phyloP scores from a whole-genome alignment of 1,140 invertebrate species.

The Drosophila nasuta region DNA sequence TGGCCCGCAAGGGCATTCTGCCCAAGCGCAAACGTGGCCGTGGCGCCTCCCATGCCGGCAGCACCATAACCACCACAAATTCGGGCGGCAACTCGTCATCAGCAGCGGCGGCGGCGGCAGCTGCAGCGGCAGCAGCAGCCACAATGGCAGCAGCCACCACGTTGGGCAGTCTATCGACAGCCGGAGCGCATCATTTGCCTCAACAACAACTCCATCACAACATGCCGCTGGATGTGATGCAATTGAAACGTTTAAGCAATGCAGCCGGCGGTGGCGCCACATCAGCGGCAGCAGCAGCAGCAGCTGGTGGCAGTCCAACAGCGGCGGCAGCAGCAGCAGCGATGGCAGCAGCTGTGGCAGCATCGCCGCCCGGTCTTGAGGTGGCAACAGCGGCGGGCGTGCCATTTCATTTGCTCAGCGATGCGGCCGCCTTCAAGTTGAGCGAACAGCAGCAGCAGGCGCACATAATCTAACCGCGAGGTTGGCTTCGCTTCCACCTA shows the following conservation, averaged over 20 bases:
- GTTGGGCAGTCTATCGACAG: conserved; percentile 44
- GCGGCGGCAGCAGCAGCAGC: conserved; percentile 15
- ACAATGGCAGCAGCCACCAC: conserved; percentile 52
- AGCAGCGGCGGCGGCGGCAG: conserved; percentile 23
- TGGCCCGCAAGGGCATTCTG: conserved; percentile 92
- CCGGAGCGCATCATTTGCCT: conserved; percentile 43
- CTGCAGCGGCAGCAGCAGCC: conserved; percentile 26
- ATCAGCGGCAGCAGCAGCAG: neutral
- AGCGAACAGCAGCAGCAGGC: conserved; percentile 64
- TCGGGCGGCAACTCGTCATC: conserved; percentile 39
- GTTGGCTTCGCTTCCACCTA: conserved; percentile 20
- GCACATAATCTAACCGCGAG: conserved; percentile 71
- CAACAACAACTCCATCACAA: conserved; percentile 26
- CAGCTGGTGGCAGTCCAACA: conserved; percentile 17
- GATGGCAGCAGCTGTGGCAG: conserved; percentile 28
- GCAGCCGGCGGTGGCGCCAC: neutral
- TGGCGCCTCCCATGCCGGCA: conserved; percentile 81
- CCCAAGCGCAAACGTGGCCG: conserved; percentile 90
- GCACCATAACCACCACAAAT: conserved; percentile 56
- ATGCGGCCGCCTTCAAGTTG: conserved; percentile 69
- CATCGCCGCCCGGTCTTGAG: conserved; percentile 49
- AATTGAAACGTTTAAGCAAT: conserved; percentile 53
- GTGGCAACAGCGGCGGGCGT: conserved; percentile 87
- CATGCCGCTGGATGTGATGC: conserved; percentile 53
- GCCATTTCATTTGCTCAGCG: conserved; percentile 90